phyloP scores from a whole-genome alignment of 2,113 vertebrate species.

The Sigmodon hispidus region DNA sequence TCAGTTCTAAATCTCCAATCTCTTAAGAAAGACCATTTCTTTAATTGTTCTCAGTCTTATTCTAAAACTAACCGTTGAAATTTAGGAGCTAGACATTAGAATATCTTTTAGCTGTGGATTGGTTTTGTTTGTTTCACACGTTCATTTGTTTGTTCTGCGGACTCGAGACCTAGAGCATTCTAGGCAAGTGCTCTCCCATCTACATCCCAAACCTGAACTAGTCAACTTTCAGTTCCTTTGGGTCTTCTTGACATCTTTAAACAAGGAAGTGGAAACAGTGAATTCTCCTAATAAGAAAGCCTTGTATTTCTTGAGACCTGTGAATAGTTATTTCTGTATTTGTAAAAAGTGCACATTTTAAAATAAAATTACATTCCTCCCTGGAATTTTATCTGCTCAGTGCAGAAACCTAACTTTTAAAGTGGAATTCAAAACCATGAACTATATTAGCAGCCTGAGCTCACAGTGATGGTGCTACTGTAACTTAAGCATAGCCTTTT shows the following conservation, averaged over 20 bases:
- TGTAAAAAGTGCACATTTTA: slow-evolving; percentile 1
- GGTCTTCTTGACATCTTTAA: not conserved
- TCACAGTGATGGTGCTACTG: not conserved
- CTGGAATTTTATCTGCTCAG: not conserved
- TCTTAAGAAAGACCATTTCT: slow-evolving; percentile 16
- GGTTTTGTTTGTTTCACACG: not conserved
- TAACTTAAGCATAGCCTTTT: not conserved
- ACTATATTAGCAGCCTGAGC: not conserved
- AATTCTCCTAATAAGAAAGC: not conserved
- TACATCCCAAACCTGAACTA: not conserved
- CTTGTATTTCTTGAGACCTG: not conserved
- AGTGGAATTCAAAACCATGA: slow-evolving; percentile 1
- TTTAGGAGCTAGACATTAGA: not conserved
- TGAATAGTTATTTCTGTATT: not conserved
- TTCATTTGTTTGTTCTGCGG: not conserved
- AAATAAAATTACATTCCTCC: not conserved
- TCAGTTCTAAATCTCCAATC: not conserved
- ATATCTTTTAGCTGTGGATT: not conserved
- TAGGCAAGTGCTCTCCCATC: not conserved
- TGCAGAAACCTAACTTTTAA: slow-evolving; percentile 44
- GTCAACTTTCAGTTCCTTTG: not conserved
- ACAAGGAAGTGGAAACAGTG: not conserved
- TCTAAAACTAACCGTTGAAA: not conserved
- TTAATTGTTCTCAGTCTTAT: not conserved
- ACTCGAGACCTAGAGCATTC: not conserved